Evolutionary conservation across 2,888 invertebrate species (phyloP).

Genomic region (Serripes groenlandicus): DNA sequence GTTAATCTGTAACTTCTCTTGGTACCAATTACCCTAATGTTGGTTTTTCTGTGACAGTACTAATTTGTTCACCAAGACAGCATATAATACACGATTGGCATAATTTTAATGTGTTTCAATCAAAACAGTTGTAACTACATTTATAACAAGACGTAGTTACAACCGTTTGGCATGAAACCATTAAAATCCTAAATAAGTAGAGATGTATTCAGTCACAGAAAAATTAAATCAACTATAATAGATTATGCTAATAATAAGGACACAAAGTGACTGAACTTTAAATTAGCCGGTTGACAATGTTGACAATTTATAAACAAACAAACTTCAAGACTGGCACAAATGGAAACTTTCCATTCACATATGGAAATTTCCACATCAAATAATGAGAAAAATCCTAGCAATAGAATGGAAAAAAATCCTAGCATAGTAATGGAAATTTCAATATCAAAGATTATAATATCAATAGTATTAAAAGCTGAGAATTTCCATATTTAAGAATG

Average conservation of each 20-base stretch:
- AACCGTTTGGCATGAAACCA: background rate
- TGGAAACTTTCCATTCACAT: background rate
- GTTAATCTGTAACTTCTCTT: background rate
- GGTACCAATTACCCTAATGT: background rate
- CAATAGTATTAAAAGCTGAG: too few species aligned
- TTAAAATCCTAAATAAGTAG: too few species aligned
- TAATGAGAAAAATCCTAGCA: background rate
- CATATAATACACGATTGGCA: background rate
- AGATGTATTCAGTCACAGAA: too few species aligned
- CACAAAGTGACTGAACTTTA: background rate
- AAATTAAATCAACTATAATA: too few species aligned
- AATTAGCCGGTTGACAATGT: background rate
- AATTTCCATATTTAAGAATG: too few species aligned
- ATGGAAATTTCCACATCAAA: conserved; percentile 9
- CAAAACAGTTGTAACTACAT: background rate
- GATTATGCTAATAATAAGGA: too few species aligned
- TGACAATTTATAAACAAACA: background rate
- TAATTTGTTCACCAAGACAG: background rate
- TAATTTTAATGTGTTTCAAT: background rate
- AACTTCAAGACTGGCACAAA: conserved; percentile 9
- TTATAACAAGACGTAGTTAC: background rate
- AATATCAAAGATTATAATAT: too few species aligned
- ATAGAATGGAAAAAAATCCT: too few species aligned
- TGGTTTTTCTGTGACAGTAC: background rate
- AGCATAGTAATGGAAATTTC: too few species aligned